Conservation (phyloP, 2,888 invertebrate species). For the Drosophila prolongata region DNA sequence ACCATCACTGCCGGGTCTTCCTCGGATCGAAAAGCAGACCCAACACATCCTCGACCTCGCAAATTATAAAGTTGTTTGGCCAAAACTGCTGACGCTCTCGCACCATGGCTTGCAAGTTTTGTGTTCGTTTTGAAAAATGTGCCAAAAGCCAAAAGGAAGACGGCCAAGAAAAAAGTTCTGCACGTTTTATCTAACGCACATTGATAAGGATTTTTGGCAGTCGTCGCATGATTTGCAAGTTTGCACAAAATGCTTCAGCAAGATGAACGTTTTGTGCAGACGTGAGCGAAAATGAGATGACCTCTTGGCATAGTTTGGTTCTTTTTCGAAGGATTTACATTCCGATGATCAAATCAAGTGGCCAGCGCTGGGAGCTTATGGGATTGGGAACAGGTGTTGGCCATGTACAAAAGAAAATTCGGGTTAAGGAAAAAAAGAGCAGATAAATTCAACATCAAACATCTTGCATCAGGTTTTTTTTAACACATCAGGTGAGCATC, state of each 20-base stretch:
- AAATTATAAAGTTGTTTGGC: constrained; percentile 77
- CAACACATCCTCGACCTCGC: constrained; percentile 61
- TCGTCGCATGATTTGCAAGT: constrained; percentile 77
- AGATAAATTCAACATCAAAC: not conserved
- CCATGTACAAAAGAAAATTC: constrained; percentile 6
- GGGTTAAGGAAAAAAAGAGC: not conserved
- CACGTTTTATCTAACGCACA: constrained; percentile 75
- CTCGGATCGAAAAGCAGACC: constrained; percentile 19
- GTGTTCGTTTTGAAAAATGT: constrained; percentile 53
- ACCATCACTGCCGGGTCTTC: not conserved
- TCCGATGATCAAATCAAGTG: constrained; percentile 28
- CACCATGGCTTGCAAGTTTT: constrained; percentile 65
- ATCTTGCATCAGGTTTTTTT: constrained; percentile 4
- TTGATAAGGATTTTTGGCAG: constrained; percentile 77
- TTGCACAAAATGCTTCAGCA: constrained; percentile 66
- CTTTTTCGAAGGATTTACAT: constrained; percentile 26
- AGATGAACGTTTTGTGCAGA: constrained; percentile 62
- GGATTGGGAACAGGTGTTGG: constrained; percentile 28
- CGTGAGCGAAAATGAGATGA: constrained; percentile 52
- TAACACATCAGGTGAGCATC: not conserved
- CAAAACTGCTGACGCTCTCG: constrained; percentile 63
- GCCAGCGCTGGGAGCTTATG: constrained; percentile 8
- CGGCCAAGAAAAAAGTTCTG: constrained; percentile 38
- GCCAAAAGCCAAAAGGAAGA: constrained; percentile 23
- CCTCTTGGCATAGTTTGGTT: constrained; percentile 33